phyloP scores from a whole-genome alignment of 1,140 invertebrate genomes.

The Euglossa dilemma region DNA sequence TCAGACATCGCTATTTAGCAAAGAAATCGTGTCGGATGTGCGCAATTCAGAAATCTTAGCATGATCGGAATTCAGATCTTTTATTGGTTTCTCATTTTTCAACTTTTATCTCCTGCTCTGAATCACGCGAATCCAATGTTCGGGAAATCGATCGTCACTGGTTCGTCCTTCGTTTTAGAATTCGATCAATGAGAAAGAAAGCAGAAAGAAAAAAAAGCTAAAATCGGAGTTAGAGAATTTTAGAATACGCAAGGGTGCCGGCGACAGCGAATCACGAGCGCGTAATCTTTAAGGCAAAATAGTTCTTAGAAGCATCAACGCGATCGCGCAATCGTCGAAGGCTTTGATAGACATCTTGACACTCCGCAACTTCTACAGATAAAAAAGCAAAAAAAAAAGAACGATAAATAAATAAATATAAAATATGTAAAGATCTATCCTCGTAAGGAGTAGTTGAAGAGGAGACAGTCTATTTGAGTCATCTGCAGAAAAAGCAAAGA shows the following conservation, averaged over 20 bases:
- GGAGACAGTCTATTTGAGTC: too few relatives aligned
- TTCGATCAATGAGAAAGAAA: not conserved
- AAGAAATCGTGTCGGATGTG: too few relatives aligned
- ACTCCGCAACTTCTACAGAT: slow-evolving; percentile 36
- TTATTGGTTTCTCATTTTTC: too few relatives aligned
- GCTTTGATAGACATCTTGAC: slow-evolving; percentile 36
- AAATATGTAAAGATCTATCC: not conserved
- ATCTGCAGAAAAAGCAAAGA: slow-evolving; percentile 10
- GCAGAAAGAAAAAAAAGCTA: not conserved
- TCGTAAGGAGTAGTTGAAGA: slow-evolving; percentile 38
- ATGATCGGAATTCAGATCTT: too few relatives aligned
- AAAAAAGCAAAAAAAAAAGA: too few relatives aligned
- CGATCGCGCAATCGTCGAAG: not conserved
- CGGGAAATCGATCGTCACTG: not conserved
- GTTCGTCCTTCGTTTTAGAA: not conserved
- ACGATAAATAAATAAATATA: too few relatives aligned
- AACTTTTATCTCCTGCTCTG: too few relatives aligned
- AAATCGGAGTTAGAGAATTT: not conserved
- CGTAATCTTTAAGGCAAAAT: slow-evolving; percentile 23
- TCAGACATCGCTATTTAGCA: too few relatives aligned
- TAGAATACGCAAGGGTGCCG: slow-evolving; percentile 42
- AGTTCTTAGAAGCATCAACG: slow-evolving; percentile 39
- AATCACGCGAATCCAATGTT: not conserved
- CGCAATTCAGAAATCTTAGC: too few relatives aligned
- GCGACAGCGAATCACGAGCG: slow-evolving; percentile 27